These are phyloP conservation scores for Callopanchax toddi DNA, from an alignment of 2,113 vertebrate species.

Conservation along the genomic window DNA sequence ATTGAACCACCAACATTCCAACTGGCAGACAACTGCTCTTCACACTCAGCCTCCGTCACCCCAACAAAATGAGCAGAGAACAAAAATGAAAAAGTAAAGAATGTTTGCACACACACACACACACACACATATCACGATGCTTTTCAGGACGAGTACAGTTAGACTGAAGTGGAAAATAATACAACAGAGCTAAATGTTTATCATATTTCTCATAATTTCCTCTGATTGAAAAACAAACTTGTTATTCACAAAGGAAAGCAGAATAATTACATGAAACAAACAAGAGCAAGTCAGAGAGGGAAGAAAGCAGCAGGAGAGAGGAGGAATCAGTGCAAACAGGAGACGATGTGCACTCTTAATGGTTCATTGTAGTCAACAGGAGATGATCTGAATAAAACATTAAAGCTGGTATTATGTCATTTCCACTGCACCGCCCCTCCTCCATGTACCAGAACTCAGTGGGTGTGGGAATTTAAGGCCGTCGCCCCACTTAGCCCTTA, in stretches of 20 bases:
- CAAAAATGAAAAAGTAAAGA: too few relatives aligned
- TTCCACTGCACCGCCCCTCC: conserved; percentile 49
- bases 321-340: conserved; percentile 33
- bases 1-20: too few relatives aligned
- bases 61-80: too few relatives aligned
- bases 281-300: conserved; percentile 1
- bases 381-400: conserved; percentile 71
- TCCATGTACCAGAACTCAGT: conserved; percentile 40
- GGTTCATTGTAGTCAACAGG: conserved; percentile 48
- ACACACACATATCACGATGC: too few relatives aligned
- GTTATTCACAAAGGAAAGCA: conserved; percentile 25
- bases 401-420: conserved; percentile 61
- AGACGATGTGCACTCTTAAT: conserved; percentile 41
- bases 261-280: conserved; percentile 16
- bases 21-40: too few relatives aligned
- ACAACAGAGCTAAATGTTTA: conserved; percentile 18
- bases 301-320: conserved; percentile 16
- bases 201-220: conserved; percentile 18
- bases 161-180: conserved; percentile 3
- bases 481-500: conserved; percentile 47
- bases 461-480: conserved; percentile 57
- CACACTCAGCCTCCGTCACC: too few relatives aligned
- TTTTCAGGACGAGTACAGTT: neutral
- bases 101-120: too few relatives aligned
- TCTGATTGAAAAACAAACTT: conserved; percentile 17